Base-by-base conservation (phyloP, 2,113 vertebrate genomes). In the Corydoras sp. region DNA sequence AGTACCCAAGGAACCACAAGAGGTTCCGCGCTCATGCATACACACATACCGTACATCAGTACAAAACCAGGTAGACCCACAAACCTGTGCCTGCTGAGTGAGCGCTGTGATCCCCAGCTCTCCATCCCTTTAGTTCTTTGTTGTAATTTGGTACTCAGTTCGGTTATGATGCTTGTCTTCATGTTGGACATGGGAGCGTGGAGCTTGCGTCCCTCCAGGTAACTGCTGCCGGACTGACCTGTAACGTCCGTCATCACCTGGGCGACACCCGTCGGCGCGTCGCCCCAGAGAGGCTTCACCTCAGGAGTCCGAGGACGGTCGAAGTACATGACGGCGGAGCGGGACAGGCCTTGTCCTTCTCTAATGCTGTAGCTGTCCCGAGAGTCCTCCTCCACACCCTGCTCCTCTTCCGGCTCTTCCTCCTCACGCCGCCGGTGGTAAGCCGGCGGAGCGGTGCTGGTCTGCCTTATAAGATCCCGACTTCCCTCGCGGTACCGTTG, bases 71-170 rank as follows among this genome's bases (percentile, higher is more conserved):
- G 10, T 48, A 53, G 29, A 72, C 11, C 31, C 9, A 58, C 70
- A 77, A 84, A 92, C 91, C 93, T 91, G 86, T 93, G 89, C 84
- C 92, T 86, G 67, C 88, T 85, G 79, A 92, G 82, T 0, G 84
- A 78, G 65, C 76, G 85, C 85, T 83, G 92, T 85, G 79, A 87
- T 81, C 80, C 86, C 87, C 82, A 91, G 85, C 56, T 89, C 65
- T 89, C 91, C 68, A 87, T 79, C 82, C 81, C 77, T 77, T 80
- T 80, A 29, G 84, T 88, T 48, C 93, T 91, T 76, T 97, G 92
- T 82, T 96, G 94, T 68, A 97, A 88, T 82, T 97, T 97, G 89
- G 84, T 91, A 89, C 87, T 96, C 79, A 97, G 90, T 84, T 97
- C 94, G 8, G 88, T 94, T 79, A 96, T 93, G 84, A 96, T 94